Conservation (phyloP, 2,113 vertebrate genomes). For the Python bivittatus region DNA sequence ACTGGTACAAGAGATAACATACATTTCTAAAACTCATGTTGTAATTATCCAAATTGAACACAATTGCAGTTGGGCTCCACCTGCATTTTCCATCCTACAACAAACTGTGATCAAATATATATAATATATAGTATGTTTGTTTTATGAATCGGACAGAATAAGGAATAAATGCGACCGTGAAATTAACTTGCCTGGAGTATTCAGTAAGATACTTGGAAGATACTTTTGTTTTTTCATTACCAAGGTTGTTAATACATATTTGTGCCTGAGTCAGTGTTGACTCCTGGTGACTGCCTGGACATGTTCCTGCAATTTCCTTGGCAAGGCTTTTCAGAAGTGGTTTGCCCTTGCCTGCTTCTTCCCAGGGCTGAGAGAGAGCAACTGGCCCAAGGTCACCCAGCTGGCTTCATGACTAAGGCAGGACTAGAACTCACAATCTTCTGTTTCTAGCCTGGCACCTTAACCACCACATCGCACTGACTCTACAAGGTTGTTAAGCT, state of each 20-base stretch:
- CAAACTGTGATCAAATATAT: neutral
- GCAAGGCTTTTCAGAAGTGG: neutral
- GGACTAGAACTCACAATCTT: neutral
- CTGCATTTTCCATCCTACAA: neutral
- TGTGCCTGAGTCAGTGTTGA: too few species aligned
- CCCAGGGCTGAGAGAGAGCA: neutral
- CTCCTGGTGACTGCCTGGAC: neutral
- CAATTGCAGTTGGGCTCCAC: neutral
- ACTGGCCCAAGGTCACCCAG: neutral
- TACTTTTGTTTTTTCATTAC: neutral
- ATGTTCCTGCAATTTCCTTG: neutral
- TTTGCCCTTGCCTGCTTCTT: neutral
- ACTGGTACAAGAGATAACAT: neutral
- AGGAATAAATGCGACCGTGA: neutral
- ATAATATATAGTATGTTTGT: neutral
- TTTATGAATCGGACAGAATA: neutral
- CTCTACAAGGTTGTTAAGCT: neutral
- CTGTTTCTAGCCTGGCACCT: neutral
- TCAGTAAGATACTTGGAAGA: neutral
- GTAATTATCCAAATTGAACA: neutral
- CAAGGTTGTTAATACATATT: neutral
- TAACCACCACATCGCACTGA: neutral
- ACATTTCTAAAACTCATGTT: neutral
- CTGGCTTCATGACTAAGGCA: neutral
- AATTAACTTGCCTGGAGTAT: neutral